phyloP scores from a whole-genome alignment of 92 coral and sea anemone genomes.

The Metridium senile region DNA sequence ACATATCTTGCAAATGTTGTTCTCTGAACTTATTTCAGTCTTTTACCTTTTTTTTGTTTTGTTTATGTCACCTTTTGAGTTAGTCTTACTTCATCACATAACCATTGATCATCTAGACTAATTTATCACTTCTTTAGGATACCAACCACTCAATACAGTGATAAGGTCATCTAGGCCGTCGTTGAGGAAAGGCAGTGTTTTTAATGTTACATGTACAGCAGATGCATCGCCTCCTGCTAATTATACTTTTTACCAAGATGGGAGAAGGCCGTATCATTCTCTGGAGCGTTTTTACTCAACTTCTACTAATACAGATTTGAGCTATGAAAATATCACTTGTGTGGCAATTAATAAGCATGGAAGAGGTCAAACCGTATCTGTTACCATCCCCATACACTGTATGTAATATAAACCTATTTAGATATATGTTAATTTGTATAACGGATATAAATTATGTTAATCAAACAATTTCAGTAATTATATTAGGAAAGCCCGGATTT shows the following conservation, averaged over 20 bases:
- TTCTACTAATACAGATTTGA: background rate
- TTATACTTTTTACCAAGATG: background rate
- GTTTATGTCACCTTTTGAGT: no score
- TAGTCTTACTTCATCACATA: no score
- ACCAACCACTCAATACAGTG: background rate
- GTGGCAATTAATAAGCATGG: background rate
- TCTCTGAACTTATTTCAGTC: no score
- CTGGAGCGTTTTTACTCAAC: background rate
- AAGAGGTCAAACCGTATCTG: background rate
- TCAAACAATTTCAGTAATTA: no score
- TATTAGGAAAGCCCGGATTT: no score
- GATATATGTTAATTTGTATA: no score
- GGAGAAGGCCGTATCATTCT: background rate
- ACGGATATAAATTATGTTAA: no score
- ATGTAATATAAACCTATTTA: background rate
- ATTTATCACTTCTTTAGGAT: background rate
- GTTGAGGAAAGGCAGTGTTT: background rate
- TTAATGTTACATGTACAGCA: background rate
- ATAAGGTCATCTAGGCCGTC: background rate
- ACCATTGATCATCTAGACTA: no score
- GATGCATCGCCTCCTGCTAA: constrained; percentile 2
- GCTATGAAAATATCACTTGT: background rate
- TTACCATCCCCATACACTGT: background rate
- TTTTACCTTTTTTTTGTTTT: no score
- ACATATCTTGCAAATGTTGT: no score